phyloP scores from a whole-genome alignment of 2,113 vertebrate species.

The Xiphophorus hellerii region DNA sequence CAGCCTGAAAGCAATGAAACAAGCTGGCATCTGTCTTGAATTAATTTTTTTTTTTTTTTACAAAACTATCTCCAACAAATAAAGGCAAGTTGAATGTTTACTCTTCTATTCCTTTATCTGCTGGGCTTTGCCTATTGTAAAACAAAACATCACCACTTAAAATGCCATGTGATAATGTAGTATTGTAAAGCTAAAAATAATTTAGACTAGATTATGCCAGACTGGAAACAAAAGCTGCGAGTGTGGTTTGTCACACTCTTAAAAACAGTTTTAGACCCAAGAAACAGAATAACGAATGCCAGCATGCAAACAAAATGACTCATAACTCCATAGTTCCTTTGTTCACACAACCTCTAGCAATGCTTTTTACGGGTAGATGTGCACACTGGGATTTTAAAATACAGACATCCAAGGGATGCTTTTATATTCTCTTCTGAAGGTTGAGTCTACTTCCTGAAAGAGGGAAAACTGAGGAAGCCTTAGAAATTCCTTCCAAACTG shows the following conservation, averaged over 20 bases:
- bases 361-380: constrained; percentile 33
- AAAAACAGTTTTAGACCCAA: neutral
- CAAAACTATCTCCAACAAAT: neutral
- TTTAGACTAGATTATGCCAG: neutral
- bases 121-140: neutral
- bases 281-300: constrained; percentile 46
- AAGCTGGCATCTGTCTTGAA: neutral
- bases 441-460: constrained; percentile 40
- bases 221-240: neutral
- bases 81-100: neutral
- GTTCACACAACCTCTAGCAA: neutral
- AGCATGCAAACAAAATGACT: neutral
- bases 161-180: neutral
- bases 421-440: constrained; percentile 47
- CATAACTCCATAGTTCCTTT: neutral
- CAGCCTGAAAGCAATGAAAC: too few relatives aligned
- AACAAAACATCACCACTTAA: neutral
- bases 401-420: constrained; percentile 59
- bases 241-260: neutral
- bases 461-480: constrained; percentile 35
- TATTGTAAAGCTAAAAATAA: neutral
- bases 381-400: constrained; percentile 58
- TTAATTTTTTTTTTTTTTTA: neutral
- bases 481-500: constrained; percentile 27
- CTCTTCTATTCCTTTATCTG: neutral